These are phyloP conservation scores for Holotrichia oblita DNA, from an alignment of 1,140 invertebrate genomes.

Conservation along the genomic window DNA sequence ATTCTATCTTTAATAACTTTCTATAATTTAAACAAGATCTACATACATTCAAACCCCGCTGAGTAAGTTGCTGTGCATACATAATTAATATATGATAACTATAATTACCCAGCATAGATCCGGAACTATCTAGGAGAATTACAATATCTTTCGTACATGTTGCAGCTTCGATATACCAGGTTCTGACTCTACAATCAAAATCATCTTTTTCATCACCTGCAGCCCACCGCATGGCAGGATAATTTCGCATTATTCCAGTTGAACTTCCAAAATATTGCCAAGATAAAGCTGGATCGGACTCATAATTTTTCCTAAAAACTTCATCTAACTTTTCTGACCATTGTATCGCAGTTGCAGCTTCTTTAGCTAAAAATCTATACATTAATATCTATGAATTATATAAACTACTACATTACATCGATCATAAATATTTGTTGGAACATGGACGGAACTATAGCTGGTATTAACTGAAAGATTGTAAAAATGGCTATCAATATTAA, in stretches of 20 bases:
- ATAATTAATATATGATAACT: neutral
- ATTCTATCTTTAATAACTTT: too few relatives aligned
- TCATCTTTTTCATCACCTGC: constrained; percentile 66
- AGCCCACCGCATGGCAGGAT: constrained; percentile 75
- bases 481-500: constrained; percentile 83
- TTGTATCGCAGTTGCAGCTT: constrained; percentile 77
- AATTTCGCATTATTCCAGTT: constrained; percentile 90
- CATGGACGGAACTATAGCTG: constrained; percentile 86
- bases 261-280: constrained; percentile 98
- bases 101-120: constrained; percentile 92
- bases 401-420: constrained; percentile 66
- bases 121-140: constrained; percentile 93
- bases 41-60: too few relatives aligned
- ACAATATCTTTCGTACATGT: constrained; percentile 98
- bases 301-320: constrained; percentile 87
- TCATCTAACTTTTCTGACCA: constrained; percentile 89
- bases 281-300: constrained; percentile 86
- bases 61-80: too few relatives aligned
- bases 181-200: constrained; percentile 87
- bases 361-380: constrained; percentile 62
- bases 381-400: neutral
- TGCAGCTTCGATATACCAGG: constrained; percentile 97
- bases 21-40: too few relatives aligned
- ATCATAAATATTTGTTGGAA: constrained; percentile 94
- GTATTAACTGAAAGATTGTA: constrained; percentile 86